A percentile compares a stretch with the other conserved stretches of the same genome.
Evolutionary conservation across 2,888 invertebrate species (phyloP).

Genomic region (Apeira syringaria): DNA sequence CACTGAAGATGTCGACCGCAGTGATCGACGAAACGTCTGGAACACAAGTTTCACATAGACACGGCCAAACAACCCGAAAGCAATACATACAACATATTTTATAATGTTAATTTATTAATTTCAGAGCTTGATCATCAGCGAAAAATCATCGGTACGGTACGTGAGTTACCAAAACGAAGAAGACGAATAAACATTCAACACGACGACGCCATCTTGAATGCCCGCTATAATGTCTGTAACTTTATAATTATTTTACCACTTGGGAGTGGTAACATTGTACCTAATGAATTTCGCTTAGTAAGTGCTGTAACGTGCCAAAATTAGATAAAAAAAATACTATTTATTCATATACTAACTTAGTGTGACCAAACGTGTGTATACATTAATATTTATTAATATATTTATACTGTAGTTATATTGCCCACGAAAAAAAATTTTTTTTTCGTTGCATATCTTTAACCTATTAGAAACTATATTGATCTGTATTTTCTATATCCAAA

Average conservation of each 20-base stretch:
- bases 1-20: too few relatives aligned
- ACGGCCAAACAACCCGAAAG: too few relatives aligned
- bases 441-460: conserved; percentile 43
- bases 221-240: conserved; percentile 42
- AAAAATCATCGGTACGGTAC: conserved; percentile 96
- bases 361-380: conserved; percentile 28
- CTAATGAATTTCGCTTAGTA: conserved; percentile 38
- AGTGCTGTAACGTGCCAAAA: conserved; percentile 28
- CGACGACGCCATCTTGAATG: conserved; percentile 52
- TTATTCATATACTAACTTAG: conserved; percentile 23
- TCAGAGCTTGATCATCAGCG: conserved; percentile 94
- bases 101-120: too few relatives aligned
- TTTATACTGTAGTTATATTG: conserved; percentile 57
- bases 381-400: conserved; percentile 32
- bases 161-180: conserved; percentile 97
- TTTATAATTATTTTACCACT: conserved; percentile 22
- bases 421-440: conserved; percentile 39
- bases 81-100: too few relatives aligned
- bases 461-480: background rate
- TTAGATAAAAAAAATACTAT: conserved; percentile 22
- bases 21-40: too few relatives aligned
- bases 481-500: conserved; percentile 8
- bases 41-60: too few relatives aligned
- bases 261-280: conserved; percentile 37
- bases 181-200: conserved; percentile 83